phyloP scores from a whole-genome alignment of 2,113 vertebrate species.

The Emydura subglobosa region DNA sequence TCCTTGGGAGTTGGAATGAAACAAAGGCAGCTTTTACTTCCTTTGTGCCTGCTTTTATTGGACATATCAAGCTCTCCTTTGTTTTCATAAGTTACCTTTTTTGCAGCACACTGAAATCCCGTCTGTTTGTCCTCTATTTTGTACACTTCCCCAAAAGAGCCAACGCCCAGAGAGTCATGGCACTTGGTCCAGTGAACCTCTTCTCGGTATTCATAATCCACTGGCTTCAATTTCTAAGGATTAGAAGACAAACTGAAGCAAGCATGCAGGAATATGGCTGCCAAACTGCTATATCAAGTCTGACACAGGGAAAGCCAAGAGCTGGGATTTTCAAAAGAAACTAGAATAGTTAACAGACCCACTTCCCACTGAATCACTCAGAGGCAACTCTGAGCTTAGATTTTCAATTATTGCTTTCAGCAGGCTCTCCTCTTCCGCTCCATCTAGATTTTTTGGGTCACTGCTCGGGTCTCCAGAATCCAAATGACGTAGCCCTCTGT shows the following conservation, averaged over 20 bases:
- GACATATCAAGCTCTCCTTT: background rate
- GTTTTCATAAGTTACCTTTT: constrained; percentile 85
- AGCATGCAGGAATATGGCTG: background rate
- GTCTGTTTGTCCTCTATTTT: constrained; percentile 90
- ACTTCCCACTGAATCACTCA: background rate
- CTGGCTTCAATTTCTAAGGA: constrained; percentile 87
- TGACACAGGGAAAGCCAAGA: background rate
- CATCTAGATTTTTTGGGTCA: background rate
- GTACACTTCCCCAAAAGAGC: constrained; percentile 94
- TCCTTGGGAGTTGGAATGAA: background rate
- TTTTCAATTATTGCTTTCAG: background rate
- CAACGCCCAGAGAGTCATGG: constrained; percentile 85
- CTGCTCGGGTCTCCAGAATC: background rate
- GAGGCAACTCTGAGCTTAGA: background rate
- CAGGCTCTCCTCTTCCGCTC: background rate
- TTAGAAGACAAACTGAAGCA: constrained; percentile 16
- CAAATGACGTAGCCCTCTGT: fast-evolving
- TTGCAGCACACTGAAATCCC: constrained; percentile 91
- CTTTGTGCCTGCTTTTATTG: background rate
- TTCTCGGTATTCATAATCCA: constrained; percentile 93
- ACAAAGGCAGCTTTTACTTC: background rate
- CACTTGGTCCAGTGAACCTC: constrained; percentile 87
- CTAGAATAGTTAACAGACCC: background rate
- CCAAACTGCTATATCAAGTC: background rate
- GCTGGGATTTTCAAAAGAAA: background rate